Evolutionary conservation across 2,797 vertebrate genomes (phyloP).

Genomic region (Acrossocheilus fasciatus): DNA sequence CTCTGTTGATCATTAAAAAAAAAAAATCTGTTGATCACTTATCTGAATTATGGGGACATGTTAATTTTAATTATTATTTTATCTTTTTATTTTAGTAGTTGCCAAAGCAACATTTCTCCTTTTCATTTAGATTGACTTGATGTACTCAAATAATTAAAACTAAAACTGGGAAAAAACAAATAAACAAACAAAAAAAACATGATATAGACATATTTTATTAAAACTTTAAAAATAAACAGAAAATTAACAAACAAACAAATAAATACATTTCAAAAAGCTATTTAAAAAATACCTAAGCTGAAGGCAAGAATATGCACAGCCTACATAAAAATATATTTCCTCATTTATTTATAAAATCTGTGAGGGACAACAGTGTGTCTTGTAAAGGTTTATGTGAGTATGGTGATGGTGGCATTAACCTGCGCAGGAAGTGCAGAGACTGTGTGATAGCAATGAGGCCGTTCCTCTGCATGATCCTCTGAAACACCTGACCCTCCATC

Average conservation of each 20-base stretch:
- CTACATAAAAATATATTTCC: not conserved
- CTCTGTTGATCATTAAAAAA: too few relatives aligned
- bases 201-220: too few relatives aligned
- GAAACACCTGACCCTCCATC: slow-evolving; percentile 78
- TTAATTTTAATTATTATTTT: too few relatives aligned
- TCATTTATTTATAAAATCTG: not conserved
- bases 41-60: not conserved
- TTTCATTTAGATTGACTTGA: too few relatives aligned
- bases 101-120: too few relatives aligned
- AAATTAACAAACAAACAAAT: too few relatives aligned
- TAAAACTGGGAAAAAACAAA: too few relatives aligned
- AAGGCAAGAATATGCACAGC: not conserved
- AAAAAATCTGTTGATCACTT: not conserved
- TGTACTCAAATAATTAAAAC: too few relatives aligned
- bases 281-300: not conserved
- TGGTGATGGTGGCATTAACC: slow-evolving; percentile 64
- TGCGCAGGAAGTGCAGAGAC: slow-evolving; percentile 76
- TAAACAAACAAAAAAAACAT: too few relatives aligned
- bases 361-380: not conserved
- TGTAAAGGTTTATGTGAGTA: not conserved
- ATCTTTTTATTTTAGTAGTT: too few relatives aligned
- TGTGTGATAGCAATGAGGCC: slow-evolving; percentile 69
- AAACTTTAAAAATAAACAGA: too few relatives aligned
- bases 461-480: slow-evolving; percentile 73
- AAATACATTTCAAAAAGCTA: not conserved